Percentiles rank a stretch among this genome's conserved stretches.
phyloP scores from a whole-genome alignment of 2,888 invertebrate species.

The Philereme vetulata region DNA sequence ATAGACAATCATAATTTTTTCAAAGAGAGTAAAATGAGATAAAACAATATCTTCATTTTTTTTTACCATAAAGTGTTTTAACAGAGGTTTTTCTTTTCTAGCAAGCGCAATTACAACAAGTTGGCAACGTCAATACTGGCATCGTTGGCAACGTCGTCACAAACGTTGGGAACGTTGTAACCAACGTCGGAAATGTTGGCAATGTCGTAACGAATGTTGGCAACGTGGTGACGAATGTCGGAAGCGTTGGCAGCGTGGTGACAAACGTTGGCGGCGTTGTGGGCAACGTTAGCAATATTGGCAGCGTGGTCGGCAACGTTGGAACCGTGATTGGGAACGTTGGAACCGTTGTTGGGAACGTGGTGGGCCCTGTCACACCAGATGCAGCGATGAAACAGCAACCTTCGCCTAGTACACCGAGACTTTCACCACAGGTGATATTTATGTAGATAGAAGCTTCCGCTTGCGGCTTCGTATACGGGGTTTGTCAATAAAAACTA shows the following conservation, averaged over 20 bases:
- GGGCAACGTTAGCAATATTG: constrained; percentile 42
- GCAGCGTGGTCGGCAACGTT: constrained; percentile 51
- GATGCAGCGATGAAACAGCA: constrained; percentile 72
- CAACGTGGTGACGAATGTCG: constrained; percentile 34
- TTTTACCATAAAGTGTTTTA: not conserved
- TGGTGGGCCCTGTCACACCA: constrained; percentile 46
- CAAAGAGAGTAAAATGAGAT: no score
- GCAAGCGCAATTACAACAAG: constrained; percentile 88
- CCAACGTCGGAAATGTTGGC: constrained; percentile 17
- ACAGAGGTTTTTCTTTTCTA: constrained; percentile 47
- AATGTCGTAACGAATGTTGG: constrained; percentile 41
- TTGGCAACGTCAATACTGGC: constrained; percentile 53
- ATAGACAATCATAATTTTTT: no score
- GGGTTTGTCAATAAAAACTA: no score
- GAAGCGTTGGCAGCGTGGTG: constrained; percentile 40
- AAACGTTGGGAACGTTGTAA: constrained; percentile 44
- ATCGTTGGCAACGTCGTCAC: constrained; percentile 41
- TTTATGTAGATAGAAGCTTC: constrained; percentile 1
- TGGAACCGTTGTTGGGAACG: constrained; percentile 43
- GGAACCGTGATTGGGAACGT: constrained; percentile 48
- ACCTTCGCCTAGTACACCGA: constrained; percentile 71
- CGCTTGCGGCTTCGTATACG: no score
- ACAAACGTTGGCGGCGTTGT: constrained; percentile 46
- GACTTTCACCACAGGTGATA: constrained; percentile 71
- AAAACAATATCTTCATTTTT: not conserved